Evolutionary conservation across 2,888 invertebrate genomes (phyloP).

Genomic region (Rhodophaea formosa): DNA sequence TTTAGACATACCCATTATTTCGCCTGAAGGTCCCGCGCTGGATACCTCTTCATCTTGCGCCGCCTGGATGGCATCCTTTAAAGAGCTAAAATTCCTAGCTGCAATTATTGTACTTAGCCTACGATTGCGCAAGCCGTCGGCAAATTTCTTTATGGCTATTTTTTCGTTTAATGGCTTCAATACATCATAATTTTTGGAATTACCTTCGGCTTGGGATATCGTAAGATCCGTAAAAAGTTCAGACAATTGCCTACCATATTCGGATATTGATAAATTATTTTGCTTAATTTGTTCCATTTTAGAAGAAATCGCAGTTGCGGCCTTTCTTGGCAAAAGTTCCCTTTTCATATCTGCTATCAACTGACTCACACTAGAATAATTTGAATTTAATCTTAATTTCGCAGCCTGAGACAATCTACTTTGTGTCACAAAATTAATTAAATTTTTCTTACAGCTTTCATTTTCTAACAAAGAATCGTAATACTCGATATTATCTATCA

Average conservation of each 20-base stretch:
- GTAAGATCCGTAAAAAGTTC: constrained; percentile 21
- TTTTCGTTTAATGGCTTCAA: constrained; percentile 19
- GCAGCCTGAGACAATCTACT: background rate
- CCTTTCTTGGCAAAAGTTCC: background rate
- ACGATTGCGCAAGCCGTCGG: constrained; percentile 21
- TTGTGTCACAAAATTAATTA: constrained; percentile 3
- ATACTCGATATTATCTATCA: constrained; percentile 13
- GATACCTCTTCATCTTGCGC: constrained; percentile 21
- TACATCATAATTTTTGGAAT: constrained; percentile 9
- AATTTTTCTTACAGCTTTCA: constrained; percentile 3
- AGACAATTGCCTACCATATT: constrained; percentile 13
- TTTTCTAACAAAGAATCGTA: constrained; percentile 2
- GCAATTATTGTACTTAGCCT: constrained; percentile 20
- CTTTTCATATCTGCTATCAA: background rate
- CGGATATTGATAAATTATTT: background rate
- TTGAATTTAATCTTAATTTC: background rate
- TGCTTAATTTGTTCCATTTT: background rate
- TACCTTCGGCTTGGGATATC: constrained; percentile 19
- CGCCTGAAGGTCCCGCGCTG: too few species aligned
- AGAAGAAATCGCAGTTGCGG: background rate
- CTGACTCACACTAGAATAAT: background rate
- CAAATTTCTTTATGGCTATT: constrained; percentile 22
- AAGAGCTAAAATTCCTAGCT: constrained; percentile 18
- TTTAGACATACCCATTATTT: background rate
- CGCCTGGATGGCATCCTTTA: constrained; percentile 25